Evolutionary conservation across 2,113 vertebrate genomes (phyloP), one percentile per base, ranked within the genome.

Genomic region (Pseudois nayaur): DNA sequence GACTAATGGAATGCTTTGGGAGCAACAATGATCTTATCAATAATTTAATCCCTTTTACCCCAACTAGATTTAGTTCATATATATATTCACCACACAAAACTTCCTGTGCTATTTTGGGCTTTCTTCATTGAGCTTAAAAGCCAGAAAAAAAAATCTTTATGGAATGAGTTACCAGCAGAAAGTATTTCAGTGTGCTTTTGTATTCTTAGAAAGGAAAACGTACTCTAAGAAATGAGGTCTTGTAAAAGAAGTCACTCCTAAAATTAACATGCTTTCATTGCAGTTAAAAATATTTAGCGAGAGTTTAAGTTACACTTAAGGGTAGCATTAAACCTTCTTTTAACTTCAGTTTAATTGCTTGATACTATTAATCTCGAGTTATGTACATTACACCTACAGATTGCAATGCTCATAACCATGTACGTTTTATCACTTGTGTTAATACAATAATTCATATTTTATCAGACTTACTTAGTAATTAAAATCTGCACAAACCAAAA

Each of bases 371-470:
- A 98, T 98, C 98, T 98, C 98, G 98, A 95, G 97, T 99, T 98
- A 98, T 97, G 98, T 98, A 98, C 97, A 97, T 98, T 98, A 98
- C 96, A 99, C 98, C 99, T 99, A 98, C 97, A 99, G 97, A 96
- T 33, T 95, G 95, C 5, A 33, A 98, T 97, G 95, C 93, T 98
- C 97, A 96, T 95, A 98, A 98, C 12, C 81, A 85, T 90, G 96
- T 92, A 98, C 40, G 98, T 98, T 98, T 98, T 98, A 98, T 98
- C 98, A 98, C 92, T 98, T 91, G 97, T 92, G 82, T 97, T 97
- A 98, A 99, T 97, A 98, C 90, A 98, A 91, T 98, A 98, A 99
- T 98, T 98, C 97, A 98, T 98, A 98, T 98, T 98, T 99, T 98
- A 98, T 92, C 97, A 99, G 97, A 98, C 84, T 96, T 40, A 96